phyloP scores from a whole-genome alignment of 2,113 vertebrate species.

The Nansenia antarctica region DNA sequence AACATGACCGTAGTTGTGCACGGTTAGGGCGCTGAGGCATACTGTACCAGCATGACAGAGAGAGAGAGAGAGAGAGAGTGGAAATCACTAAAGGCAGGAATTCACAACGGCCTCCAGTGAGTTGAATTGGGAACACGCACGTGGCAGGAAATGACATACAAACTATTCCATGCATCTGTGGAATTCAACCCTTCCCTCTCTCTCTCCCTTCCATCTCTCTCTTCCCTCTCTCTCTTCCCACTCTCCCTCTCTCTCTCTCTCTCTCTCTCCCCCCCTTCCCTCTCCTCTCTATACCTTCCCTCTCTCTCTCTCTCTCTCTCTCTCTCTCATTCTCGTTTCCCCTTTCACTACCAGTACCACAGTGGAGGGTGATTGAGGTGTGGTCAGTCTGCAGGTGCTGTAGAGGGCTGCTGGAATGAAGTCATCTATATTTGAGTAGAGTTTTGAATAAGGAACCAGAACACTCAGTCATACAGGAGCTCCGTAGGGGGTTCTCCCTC shows the following conservation, averaged over 20 bases:
- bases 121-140: background rate
- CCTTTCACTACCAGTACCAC: background rate
- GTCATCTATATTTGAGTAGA: too few species aligned
- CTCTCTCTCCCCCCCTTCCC: background rate
- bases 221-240: background rate
- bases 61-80: background rate
- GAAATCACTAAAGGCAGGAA: background rate
- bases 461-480: conserved; percentile 4
- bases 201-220: conserved; percentile 7
- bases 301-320: background rate
- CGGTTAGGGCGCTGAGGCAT: background rate
- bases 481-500: background rate
- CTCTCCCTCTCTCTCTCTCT: conserved; percentile 2
- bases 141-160: background rate
- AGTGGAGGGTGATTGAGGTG: background rate
- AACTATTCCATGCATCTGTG: background rate
- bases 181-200: background rate
- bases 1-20: background rate
- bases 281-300: too few species aligned
- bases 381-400: too few species aligned
- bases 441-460: conserved; percentile 5
- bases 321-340: background rate
- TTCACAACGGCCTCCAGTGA: background rate
- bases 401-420: too few species aligned
- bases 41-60: background rate